Percentiles rank a stretch among this genome's conserved stretches.
These are phyloP conservation scores for Meta bourneti DNA, from an alignment of 2,888 invertebrate genomes.

Conservation along the genomic window DNA sequence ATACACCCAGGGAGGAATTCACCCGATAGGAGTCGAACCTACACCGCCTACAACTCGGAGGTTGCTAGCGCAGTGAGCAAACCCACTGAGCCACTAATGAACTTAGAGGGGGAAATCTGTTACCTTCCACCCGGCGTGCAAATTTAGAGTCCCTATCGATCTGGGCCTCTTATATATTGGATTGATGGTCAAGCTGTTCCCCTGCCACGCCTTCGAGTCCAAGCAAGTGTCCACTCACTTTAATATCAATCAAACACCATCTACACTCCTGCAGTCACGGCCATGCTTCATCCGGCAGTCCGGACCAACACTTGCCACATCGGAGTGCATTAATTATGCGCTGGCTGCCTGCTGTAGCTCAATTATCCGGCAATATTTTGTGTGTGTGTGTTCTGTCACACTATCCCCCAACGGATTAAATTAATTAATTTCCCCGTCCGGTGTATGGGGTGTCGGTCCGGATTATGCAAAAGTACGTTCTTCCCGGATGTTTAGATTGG, in stretches of 20 bases:
- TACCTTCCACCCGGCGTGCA: too few relatives aligned
- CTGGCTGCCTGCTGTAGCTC: conserved; percentile 57
- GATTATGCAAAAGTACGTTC: conserved; percentile 63
- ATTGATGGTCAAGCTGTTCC: conserved; percentile 36
- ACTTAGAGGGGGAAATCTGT: too few relatives aligned
- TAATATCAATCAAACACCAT: conserved; percentile 63
- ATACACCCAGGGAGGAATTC: too few relatives aligned
- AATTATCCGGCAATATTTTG: conserved; percentile 71
- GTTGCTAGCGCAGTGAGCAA: too few relatives aligned
- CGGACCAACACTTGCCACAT: conserved; percentile 10
- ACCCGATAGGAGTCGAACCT: too few relatives aligned
- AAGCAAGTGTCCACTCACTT: conserved; percentile 30
- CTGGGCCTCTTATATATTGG: neutral
- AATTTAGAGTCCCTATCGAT: conserved; percentile 1
- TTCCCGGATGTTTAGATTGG: neutral
- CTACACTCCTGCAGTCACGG: conserved; percentile 26
- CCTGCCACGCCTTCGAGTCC: conserved; percentile 34
- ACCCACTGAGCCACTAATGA: too few relatives aligned
- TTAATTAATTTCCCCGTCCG: conserved; percentile 57
- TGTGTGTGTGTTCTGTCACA: conserved; percentile 61
- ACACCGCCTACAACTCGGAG: too few relatives aligned
- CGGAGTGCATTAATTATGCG: conserved; percentile 58
- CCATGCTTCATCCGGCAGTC: conserved; percentile 18
- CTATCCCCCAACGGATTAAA: conserved; percentile 38
- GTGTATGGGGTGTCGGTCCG: conserved; percentile 38